phyloP scores from a whole-genome alignment of 2,113 vertebrate species.

The Illadopsis cleaveri region DNA sequence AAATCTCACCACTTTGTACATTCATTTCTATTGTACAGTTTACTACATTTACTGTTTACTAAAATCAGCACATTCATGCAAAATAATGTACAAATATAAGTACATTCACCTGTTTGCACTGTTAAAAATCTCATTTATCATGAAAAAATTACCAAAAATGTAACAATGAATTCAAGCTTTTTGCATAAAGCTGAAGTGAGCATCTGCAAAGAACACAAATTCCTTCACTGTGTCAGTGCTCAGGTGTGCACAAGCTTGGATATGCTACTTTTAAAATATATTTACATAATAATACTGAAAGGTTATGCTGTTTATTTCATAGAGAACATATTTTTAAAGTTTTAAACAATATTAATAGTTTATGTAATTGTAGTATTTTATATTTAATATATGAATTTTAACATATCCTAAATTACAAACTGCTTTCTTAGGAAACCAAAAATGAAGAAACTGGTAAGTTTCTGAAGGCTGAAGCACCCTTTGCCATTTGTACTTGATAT shows the following conservation, averaged over 20 bases:
- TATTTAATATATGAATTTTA: not conserved
- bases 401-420: not conserved
- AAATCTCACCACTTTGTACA: not conserved
- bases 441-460: not conserved
- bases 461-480: not conserved
- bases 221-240: not conserved
- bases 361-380: not conserved
- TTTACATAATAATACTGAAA: not conserved
- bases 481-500: not conserved
- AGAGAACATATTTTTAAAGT: not conserved
- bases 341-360: not conserved
- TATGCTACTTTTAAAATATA: not conserved
- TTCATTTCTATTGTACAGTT: not conserved
- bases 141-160: not conserved
- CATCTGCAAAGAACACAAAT: not conserved
- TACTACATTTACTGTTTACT: not conserved
- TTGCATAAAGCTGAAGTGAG: not conserved
- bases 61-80: not conserved
- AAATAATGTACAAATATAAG: not conserved
- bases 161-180: not conserved
- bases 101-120: not conserved
- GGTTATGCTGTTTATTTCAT: not conserved
- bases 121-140: not conserved
- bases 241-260: not conserved
- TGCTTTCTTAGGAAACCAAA: not conserved